Conservation (phyloP, 2,888 invertebrate genomes). For the Branchipolynoe longqiensis region DNA sequence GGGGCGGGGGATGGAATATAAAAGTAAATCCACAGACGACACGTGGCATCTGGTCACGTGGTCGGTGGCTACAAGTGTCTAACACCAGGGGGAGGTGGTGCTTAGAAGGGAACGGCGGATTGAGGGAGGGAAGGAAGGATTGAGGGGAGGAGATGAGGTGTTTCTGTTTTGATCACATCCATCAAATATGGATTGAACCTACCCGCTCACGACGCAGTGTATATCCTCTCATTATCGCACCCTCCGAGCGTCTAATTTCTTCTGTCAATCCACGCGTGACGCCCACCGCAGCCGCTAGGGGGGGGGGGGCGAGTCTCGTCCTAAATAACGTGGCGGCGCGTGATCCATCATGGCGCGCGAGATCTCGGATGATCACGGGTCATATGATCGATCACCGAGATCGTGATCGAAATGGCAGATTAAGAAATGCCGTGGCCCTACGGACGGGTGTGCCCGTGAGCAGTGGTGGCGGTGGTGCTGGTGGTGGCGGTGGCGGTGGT, state of each 20-base stretch:
- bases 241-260: constrained; percentile 22
- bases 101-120: too few species aligned
- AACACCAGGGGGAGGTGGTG: not conserved
- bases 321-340: constrained; percentile 25
- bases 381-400: constrained; percentile 39
- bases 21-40: constrained; percentile 5
- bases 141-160: not conserved
- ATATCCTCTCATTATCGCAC: constrained; percentile 43
- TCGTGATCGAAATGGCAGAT: constrained; percentile 48
- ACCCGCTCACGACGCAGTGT: not conserved
- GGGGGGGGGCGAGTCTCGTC: not conserved
- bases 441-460: too few species aligned
- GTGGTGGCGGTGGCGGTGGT: not conserved
- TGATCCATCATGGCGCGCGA: constrained; percentile 40
- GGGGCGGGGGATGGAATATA: too few species aligned
- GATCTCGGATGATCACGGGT: constrained; percentile 33
- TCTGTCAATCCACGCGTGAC: constrained; percentile 33
- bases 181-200: constrained; percentile 33
- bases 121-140: not conserved
- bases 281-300: not conserved
- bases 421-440: not conserved
- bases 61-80: constrained; percentile 6
- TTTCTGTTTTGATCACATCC: not conserved
- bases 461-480: too few species aligned
- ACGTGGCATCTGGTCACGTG: constrained; percentile 5